Percentiles rank a stretch among this genome's conserved stretches.
phyloP scores from a whole-genome alignment of 2,888 invertebrate species.

The Megaustenia siamemsis region DNA sequence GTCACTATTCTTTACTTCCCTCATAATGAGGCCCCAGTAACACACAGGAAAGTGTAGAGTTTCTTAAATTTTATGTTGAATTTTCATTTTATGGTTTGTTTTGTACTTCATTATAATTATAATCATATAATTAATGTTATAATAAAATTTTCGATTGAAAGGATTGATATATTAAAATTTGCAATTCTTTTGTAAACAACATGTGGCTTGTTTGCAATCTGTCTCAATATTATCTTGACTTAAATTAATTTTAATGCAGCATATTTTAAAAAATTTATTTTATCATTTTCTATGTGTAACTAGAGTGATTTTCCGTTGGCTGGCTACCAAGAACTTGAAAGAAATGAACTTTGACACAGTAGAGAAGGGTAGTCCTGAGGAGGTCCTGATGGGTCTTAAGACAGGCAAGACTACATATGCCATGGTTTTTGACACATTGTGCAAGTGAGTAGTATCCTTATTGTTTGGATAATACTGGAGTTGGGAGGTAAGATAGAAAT shows the following conservation, averaged over 20 bases:
- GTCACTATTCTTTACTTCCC: too few relatives aligned
- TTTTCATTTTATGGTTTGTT: too few relatives aligned
- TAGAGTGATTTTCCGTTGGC: conserved; percentile 80
- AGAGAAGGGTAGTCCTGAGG: conserved; percentile 78
- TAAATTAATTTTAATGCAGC: neutral
- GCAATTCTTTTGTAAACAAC: neutral
- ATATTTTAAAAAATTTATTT: too few relatives aligned
- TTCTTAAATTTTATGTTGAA: too few relatives aligned
- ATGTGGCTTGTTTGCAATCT: neutral
- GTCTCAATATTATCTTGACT: neutral
- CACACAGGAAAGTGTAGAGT: too few relatives aligned
- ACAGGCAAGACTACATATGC: conserved; percentile 80
- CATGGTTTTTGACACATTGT: conserved; percentile 80
- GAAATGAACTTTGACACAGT: conserved; percentile 78
- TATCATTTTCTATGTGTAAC: too few relatives aligned
- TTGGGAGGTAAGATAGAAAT: neutral
- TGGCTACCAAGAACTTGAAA: conserved; percentile 80
- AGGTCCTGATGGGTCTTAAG: conserved; percentile 79
- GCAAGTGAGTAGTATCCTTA: conserved; percentile 73
- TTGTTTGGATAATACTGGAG: neutral
- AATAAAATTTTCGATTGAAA: too few relatives aligned
- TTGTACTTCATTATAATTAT: too few relatives aligned
- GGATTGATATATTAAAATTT: too few relatives aligned
- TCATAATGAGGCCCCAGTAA: too few relatives aligned
- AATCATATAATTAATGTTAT: too few relatives aligned